These are phyloP conservation scores for Neotoxoptera formosana DNA, from an alignment of 1,140 invertebrate species.

Conservation along the genomic window DNA sequence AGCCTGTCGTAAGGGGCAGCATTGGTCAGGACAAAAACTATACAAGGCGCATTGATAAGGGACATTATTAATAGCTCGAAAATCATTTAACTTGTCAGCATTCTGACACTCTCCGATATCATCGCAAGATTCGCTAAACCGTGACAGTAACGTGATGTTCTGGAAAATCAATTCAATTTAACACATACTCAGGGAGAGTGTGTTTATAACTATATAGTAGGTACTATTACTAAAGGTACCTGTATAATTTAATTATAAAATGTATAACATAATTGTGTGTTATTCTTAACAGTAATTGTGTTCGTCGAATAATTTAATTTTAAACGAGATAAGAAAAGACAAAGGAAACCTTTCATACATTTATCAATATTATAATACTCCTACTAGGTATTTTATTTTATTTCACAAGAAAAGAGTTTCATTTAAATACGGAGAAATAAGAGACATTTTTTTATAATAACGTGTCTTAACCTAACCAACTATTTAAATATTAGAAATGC, in stretches of 20 bases:
- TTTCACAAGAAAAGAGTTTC: not conserved
- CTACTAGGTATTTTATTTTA: not conserved
- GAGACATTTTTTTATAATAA: not conserved
- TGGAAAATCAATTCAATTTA: constrained; percentile 37
- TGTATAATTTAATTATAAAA: not conserved
- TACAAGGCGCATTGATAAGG: constrained; percentile 70
- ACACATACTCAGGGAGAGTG: not conserved
- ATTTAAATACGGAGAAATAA: not conserved
- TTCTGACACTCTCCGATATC: constrained; percentile 70
- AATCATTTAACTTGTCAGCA: constrained; percentile 65
- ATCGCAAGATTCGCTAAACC: constrained; percentile 68
- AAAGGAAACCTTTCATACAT: not conserved
- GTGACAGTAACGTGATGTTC: constrained; percentile 60
- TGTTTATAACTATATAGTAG: not conserved
- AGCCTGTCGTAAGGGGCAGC: constrained; percentile 66
- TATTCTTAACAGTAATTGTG: not conserved
- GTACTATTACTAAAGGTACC: not conserved
- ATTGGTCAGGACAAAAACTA: constrained; percentile 74
- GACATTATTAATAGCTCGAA: constrained; percentile 67
- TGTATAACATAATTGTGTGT: not conserved
- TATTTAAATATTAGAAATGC: not conserved
- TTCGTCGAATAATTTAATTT: not conserved
- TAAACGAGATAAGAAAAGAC: not conserved
- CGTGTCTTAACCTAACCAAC: not conserved
- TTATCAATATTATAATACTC: not conserved